These are phyloP conservation scores for Ips nitidus DNA, from an alignment of 1,140 invertebrate genomes.

Conservation along the genomic window DNA sequence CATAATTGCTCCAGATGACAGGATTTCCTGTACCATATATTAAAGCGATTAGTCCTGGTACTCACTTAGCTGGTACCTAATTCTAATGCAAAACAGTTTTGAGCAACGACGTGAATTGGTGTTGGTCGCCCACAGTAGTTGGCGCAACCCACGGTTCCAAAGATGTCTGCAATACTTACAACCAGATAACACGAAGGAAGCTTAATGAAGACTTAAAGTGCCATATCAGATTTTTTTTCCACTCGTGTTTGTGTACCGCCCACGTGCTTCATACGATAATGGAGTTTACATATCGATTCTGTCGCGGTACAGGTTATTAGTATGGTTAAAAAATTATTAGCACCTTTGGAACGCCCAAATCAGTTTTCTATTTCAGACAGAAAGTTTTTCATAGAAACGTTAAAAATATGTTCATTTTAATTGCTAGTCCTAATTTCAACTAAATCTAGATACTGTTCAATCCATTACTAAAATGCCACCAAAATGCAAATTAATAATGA, in stretches of 20 bases:
- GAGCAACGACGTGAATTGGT: slow-evolving; percentile 31
- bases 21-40: too few relatives aligned
- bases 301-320: slow-evolving; percentile 13
- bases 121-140: slow-evolving; percentile 34
- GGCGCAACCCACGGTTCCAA: slow-evolving; percentile 19
- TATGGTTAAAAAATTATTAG: slow-evolving; percentile 27
- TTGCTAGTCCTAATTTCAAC: too few relatives aligned
- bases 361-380: background rate
- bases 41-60: background rate
- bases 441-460: too few relatives aligned
- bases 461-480: too few relatives aligned
- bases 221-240: slow-evolving; percentile 32
- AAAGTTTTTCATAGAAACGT: too few relatives aligned
- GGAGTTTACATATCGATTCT: slow-evolving; percentile 33
- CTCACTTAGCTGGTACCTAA: slow-evolving; percentile 12
- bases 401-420: too few relatives aligned
- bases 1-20: too few relatives aligned
- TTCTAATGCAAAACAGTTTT: slow-evolving; percentile 30
- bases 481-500: too few relatives aligned
- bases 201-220: slow-evolving; percentile 39
- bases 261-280: slow-evolving; percentile 13
- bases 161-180: slow-evolving; percentile 33
- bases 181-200: slow-evolving; percentile 38
- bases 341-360: slow-evolving; percentile 26
- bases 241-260: slow-evolving; percentile 25